Conservation (phyloP, 2,888 invertebrate species). For the Smittia aterrima region DNA sequence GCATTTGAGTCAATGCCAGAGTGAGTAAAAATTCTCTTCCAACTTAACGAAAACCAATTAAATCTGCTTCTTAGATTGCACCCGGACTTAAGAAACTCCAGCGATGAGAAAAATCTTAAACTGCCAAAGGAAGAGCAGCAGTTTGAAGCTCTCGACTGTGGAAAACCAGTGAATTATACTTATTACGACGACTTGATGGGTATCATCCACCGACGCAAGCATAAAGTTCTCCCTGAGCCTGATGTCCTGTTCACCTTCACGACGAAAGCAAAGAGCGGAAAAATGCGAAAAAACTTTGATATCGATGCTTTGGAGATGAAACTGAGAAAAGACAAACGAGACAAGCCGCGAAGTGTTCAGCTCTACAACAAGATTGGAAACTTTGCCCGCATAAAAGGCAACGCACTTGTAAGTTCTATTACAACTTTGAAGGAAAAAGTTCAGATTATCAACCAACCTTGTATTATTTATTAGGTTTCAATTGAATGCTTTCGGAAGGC, state of each 20-base stretch:
- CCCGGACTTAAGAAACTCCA: not conserved
- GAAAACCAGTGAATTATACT: conserved; percentile 82
- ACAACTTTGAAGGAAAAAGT: too few species aligned
- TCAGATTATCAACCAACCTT: too few species aligned
- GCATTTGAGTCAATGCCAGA: conserved; percentile 49
- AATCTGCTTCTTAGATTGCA: too few species aligned
- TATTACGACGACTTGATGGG: conserved; percentile 86
- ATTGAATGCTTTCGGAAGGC: conserved; percentile 88
- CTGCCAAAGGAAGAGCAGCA: conserved; percentile 47
- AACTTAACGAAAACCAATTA: too few species aligned
- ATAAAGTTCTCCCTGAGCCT: conserved; percentile 43
- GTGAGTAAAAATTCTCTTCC: not conserved
- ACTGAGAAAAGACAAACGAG: conserved; percentile 73
- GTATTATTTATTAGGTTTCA: too few species aligned
- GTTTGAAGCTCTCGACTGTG: conserved; percentile 74
- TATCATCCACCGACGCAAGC: conserved; percentile 8
- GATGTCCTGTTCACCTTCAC: conserved; percentile 73
- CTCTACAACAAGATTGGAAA: conserved; percentile 89
- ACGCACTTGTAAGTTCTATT: too few species aligned
- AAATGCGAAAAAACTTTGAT: conserved; percentile 65
- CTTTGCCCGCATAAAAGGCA: conserved; percentile 87
- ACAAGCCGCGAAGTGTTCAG: conserved; percentile 80
- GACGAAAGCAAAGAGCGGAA: conserved; percentile 58
- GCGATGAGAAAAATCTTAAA: not conserved
- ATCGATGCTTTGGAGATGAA: conserved; percentile 71